Base-by-base conservation (phyloP, 2,113 vertebrate species). In the Poecilia latipinna region DNA sequence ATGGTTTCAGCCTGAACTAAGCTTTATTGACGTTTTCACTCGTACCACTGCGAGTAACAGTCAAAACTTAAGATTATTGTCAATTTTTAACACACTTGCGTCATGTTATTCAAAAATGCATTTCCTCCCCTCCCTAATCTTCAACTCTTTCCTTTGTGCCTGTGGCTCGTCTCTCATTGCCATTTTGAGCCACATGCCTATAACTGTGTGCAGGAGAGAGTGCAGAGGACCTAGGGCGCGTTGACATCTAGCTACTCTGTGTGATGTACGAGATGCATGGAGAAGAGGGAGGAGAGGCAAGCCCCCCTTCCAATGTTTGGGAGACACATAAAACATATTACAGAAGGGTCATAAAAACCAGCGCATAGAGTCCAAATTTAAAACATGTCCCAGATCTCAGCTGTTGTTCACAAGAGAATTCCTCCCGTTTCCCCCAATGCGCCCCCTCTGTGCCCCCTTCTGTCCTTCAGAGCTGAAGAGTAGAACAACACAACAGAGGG, bases 381-480 rank as follows among this genome's bases (percentile, higher is more conserved):
- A 92, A 93, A 92, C 92, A 87, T 84, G 86, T 90, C 83, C 87
- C 83, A 84, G 85, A 83, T 89, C 87, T 89, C 77, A 87, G 85
- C 82, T 92, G 91, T 90, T 68, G 6, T 85, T 89, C 13, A 28
- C 74, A 61, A 60, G 48, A 76, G 74, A 63, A 89, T 75, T 90
- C 80, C 61, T 64, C 33, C 29, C 13, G 5, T 37, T 37, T 12
- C 35, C 35, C 10, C 2, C 10, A 11, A 37, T 10, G 11, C 35
- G 35, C 10, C 10, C 11, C 35, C 35, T 11, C 35, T 37, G 2
- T 0, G 1, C 44, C 44, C 17, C 32, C 28, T 64, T 61, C 51
- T 77, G 42, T 32, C 78, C 73, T 90, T 68, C 57, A 61, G 85
- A 73, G 66, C 83, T 89, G 32, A 48, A 39, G 70, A 78, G 80